These are phyloP conservation scores for Talpa occidentalis DNA, from an alignment of 2,113 vertebrate species.

Conservation along the genomic window DNA sequence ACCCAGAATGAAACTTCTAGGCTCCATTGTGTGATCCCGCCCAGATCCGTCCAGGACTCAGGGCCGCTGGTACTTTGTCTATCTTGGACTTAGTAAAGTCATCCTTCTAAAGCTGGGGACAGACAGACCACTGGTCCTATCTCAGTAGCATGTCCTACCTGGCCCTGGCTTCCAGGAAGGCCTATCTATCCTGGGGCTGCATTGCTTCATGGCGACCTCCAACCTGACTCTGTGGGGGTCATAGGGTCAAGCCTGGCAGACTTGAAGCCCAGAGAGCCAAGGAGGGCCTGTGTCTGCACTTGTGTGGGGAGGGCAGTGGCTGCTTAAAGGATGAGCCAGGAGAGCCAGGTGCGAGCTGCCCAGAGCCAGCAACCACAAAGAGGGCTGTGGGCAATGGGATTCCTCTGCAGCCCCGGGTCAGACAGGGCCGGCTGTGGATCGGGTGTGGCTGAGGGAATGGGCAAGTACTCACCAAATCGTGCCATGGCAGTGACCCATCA, in stretches of 20 bases:
- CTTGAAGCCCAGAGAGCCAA: neutral
- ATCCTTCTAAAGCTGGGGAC: constrained; percentile 1
- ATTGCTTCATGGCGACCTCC: neutral
- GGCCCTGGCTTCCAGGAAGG: constrained; percentile 25
- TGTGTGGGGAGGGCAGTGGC: neutral
- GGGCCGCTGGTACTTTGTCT: neutral
- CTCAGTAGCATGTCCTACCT: neutral
- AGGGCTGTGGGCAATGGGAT: neutral
- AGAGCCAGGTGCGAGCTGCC: neutral
- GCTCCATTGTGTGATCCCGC: neutral
- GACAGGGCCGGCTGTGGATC: neutral
- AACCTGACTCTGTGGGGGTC: neutral
- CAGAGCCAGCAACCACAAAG: neutral
- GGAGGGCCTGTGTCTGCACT: neutral
- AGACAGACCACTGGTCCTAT: neutral
- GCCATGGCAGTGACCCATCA: neutral
- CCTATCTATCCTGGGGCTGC: neutral
- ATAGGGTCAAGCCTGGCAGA: neutral
- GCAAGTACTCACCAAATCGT: neutral
- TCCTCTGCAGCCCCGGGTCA: neutral
- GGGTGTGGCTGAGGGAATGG: neutral
- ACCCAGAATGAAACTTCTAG: constrained; percentile 12
- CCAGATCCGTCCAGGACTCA: neutral
- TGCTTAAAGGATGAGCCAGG: neutral
- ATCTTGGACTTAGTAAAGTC: neutral